phyloP scores from a whole-genome alignment of 2,113 vertebrate genomes.

The Felis catus region F.catus_Fca126_mat1.0 CM031424.1:42941501-42942000 shows the following conservation, averaged over 20 bases:
- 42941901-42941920: neutral
- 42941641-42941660: neutral
- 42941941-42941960: neutral
- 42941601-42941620: neutral
- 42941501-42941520: neutral
- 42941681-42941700: too few relatives aligned
- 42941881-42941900: neutral
- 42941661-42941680: neutral
- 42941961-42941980: neutral
- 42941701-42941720: too few relatives aligned
- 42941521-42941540: neutral
- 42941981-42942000: neutral
- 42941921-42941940: neutral
- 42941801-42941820: too few relatives aligned
- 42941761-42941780: too few relatives aligned
- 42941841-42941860: too few relatives aligned
- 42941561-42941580: neutral
- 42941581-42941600: fast-evolving
- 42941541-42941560: neutral
- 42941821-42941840: too few relatives aligned
- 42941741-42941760: too few relatives aligned
- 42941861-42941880: too few relatives aligned
- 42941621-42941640: neutral
- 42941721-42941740: too few relatives aligned
- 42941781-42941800: too few relatives aligned